Base-by-base conservation (phyloP, 2,888 invertebrate species). In the Camptogramma bilineatum region DNA sequence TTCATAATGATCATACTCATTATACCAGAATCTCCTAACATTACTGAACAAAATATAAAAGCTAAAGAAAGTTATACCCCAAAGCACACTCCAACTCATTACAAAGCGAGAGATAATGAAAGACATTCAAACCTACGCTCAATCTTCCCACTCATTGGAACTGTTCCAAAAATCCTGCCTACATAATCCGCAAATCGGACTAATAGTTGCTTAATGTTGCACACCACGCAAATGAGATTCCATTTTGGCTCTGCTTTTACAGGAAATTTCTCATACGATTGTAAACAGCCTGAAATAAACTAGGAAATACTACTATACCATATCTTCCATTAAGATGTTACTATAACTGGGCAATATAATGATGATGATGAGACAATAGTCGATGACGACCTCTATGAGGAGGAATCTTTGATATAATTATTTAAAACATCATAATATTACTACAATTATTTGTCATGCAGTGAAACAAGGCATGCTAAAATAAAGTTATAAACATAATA, bases 181-280 rank as follows among this genome's bases (percentile, higher is more conserved):
- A 48, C 60, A 44, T 60, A 63, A 66, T 66, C 66, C 51, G 44
- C 60, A 63, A 63, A 66, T 66, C 63, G 53, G 55, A 64, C 59
- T 66, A 59, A 69, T 64, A 64, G 55, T 34, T 50, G 24, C 63
- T 52, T 57, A 51, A 31, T 52, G 59, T 47, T 21, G 55, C 64
- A 64, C 64, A 64, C 55, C 59, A 42, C 39, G 47, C 51, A 21
- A 28, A 34, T 24, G n/a, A 28, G 21, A 48, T 13, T 16, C 4
- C 13, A 44, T 39, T 57, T 56, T 47, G 39, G 52, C 44, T 31
- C 18, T 2, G 9, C n/a, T 17, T 39, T 39, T 39, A 2, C 10
- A 13, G 4, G 34, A 13, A 39, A 39, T 13, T 39, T 39, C 13
- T 39, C 34, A 13, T 34, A 10, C 13, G 4, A 13, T 8, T n/a